A percentile compares a stretch with the other conserved stretches of the same genome.
Conservation (phyloP, 2,113 vertebrate genomes). For the Aegypius monachus region DNA sequence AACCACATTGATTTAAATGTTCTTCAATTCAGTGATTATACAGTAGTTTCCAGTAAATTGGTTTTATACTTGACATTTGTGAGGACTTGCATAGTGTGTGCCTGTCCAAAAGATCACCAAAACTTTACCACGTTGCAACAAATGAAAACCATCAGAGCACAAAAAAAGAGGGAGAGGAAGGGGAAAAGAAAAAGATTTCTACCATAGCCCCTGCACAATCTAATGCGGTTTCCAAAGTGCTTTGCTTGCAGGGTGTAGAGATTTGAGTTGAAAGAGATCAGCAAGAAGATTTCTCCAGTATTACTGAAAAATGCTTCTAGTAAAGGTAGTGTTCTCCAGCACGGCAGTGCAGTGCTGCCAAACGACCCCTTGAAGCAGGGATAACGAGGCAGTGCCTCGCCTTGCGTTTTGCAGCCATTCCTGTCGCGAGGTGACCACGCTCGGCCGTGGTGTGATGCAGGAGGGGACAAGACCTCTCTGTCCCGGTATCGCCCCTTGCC, state of each 20-base stretch:
- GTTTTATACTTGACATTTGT: background rate
- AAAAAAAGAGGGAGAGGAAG: background rate
- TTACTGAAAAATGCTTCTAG: background rate
- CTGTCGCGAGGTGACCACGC: background rate
- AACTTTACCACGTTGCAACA: background rate
- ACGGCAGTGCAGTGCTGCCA: rapidly evolving
- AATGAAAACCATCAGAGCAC: background rate
- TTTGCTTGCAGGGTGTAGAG: background rate
- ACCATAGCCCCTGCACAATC: background rate
- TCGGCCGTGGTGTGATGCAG: background rate
- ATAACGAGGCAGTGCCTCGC: rapidly evolving
- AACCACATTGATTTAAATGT: background rate
- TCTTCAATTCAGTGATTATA: background rate
- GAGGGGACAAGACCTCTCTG: background rate
- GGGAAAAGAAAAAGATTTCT: background rate
- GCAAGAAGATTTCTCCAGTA: background rate
- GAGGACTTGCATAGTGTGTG: background rate
- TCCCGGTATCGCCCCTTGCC: background rate
- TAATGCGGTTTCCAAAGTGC: background rate
- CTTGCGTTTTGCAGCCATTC: background rate
- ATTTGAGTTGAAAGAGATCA: background rate
- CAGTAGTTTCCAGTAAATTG: background rate
- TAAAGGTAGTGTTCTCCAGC: rapidly evolving
- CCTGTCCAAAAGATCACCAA: background rate
- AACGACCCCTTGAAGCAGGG: background rate